phyloP scores from a whole-genome alignment of 2,797 vertebrate species.

The Anomalospiza imberbis region DNA sequence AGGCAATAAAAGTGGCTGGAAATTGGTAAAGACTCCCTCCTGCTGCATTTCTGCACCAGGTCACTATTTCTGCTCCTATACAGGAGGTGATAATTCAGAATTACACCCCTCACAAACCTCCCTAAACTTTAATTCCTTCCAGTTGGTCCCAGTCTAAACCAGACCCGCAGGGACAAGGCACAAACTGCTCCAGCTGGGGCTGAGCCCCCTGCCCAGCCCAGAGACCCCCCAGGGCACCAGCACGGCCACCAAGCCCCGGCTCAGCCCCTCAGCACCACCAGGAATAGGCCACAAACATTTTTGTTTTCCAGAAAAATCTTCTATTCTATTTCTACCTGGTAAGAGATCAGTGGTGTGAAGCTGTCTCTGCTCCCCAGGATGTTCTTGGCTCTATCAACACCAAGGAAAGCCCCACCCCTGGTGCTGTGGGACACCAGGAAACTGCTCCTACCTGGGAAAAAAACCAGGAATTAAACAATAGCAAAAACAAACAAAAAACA shows the following conservation, averaged over 20 bases:
- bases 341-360: fast-evolving
- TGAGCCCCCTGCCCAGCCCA: not conserved
- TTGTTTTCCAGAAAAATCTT: fast-evolving
- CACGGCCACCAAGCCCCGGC: not conserved
- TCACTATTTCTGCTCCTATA: fast-evolving
- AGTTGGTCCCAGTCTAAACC: not conserved
- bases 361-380: fast-evolving
- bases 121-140: not conserved
- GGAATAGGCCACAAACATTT: not conserved
- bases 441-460: not conserved
- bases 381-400: fast-evolving
- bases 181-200: not conserved
- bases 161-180: fast-evolving
- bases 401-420: fast-evolving
- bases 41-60: not conserved
- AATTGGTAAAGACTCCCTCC: not conserved
- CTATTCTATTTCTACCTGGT: fast-evolving
- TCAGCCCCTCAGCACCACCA: not conserved
- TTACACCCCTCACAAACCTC: too few species aligned
- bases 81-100: not conserved
- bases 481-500: not conserved
- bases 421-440: fast-evolving
- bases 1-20: fast-evolving
- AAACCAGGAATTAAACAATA: fast-evolving
- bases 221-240: fast-evolving